phyloP scores from a whole-genome alignment of 2,797 vertebrate genomes.

The Myotis daubentonii region DNA sequence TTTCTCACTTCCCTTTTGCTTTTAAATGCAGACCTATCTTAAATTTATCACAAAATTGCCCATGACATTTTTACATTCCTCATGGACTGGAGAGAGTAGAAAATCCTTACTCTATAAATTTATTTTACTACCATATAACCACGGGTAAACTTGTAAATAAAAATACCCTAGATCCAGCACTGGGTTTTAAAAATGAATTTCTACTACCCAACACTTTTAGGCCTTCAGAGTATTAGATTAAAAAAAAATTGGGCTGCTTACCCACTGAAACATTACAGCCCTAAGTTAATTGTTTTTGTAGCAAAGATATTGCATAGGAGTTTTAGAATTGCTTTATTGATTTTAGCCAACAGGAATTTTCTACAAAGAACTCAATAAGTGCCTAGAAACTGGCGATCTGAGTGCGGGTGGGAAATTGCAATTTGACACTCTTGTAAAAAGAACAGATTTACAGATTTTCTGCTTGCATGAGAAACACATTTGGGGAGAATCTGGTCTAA shows the following conservation, averaged over 20 bases:
- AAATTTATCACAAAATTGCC: conserved; percentile 42
- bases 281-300: conserved; percentile 66
- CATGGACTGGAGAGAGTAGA: background rate
- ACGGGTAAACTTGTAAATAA: conserved; percentile 35
- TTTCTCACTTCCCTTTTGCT: conserved; percentile 8
- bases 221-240: conserved; percentile 2
- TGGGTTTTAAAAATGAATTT: conserved; percentile 44
- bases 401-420: conserved; percentile 38
- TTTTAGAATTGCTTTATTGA: conserved; percentile 67
- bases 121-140: background rate
- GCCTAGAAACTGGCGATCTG: conserved; percentile 39
- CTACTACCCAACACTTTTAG: background rate
- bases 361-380: conserved; percentile 20
- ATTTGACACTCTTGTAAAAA: conserved; percentile 53
- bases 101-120: conserved; percentile 21
- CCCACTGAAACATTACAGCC: background rate
- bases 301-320: conserved; percentile 26
- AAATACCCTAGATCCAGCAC: background rate
- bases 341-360: conserved; percentile 65
- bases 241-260: conserved; percentile 6
- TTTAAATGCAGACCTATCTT: background rate
- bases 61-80: background rate
- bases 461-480: conserved; percentile 15
- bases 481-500: conserved; percentile 11
- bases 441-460: conserved; percentile 41